These are phyloP conservation scores for Ciconia stormi DNA, from an alignment of 2,113 vertebrate genomes.

Conservation along the genomic window DNA sequence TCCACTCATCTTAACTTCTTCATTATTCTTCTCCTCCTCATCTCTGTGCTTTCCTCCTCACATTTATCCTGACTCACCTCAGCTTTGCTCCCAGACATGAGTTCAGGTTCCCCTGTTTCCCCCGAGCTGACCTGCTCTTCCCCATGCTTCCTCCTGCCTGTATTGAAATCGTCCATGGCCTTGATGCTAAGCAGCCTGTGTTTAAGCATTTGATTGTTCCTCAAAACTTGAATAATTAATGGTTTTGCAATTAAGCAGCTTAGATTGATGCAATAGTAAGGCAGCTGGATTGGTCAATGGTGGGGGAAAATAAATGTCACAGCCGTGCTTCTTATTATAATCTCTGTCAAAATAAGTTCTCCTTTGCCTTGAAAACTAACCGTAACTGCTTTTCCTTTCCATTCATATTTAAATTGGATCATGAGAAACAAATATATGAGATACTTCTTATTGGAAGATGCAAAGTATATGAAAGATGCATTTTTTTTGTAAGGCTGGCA, in stretches of 20 bases:
- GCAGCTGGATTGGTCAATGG: background rate
- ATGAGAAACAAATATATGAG: background rate
- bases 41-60: background rate
- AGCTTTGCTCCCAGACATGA: background rate
- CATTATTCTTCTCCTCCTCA: background rate
- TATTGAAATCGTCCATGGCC: background rate
- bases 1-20: background rate
- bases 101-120: background rate
- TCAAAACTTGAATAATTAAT: background rate
- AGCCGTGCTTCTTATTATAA: background rate
- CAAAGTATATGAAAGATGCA: background rate
- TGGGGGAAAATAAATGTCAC: background rate
- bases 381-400: background rate
- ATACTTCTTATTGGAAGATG: background rate
- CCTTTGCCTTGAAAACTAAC: background rate
- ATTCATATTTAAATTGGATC: background rate
- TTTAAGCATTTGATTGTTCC: background rate
- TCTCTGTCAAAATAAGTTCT: background rate
- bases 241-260: background rate
- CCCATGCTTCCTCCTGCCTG: background rate
- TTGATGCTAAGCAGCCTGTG: background rate
- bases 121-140: fast-evolving
- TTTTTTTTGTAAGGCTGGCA: background rate
- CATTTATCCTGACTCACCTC: background rate
- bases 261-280: background rate